These are phyloP conservation scores for Apocrypta bakeri DNA, from an alignment of 1,140 invertebrate species.

Conservation along the genomic window DNA sequence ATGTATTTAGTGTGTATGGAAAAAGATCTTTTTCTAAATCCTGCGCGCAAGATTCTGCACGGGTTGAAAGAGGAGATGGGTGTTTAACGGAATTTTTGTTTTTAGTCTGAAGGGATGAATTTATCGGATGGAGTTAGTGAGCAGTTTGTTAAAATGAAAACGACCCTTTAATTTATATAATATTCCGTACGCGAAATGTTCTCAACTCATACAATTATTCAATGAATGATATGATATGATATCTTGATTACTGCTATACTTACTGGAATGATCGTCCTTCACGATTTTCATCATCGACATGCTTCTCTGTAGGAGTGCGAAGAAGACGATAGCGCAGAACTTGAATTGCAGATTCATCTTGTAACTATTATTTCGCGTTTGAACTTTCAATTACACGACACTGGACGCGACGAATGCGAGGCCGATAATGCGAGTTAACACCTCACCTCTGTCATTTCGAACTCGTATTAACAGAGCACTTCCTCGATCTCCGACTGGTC, in stretches of 20 bases:
- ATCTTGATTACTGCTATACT: slow-evolving; percentile 49
- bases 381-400: background rate
- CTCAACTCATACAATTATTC: background rate
- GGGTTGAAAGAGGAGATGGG: background rate
- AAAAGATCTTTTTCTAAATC: background rate
- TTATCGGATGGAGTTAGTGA: background rate
- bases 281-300: slow-evolving; percentile 58
- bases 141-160: background rate
- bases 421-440: background rate
- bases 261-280: slow-evolving; percentile 63
- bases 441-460: background rate
- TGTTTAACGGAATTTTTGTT: background rate
- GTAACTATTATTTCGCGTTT: background rate
- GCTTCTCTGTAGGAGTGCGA: slow-evolving; percentile 56
- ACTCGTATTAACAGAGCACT: background rate
- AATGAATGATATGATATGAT: background rate
- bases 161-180: background rate
- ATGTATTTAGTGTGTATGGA: background rate
- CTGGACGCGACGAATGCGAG: background rate
- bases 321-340: slow-evolving; percentile 57
- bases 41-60: background rate
- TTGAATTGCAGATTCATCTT: slow-evolving; percentile 58
- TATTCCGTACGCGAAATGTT: too few relatives aligned
- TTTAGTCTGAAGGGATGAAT: background rate
- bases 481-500: slow-evolving; percentile 2